Evolutionary conservation across 2,888 invertebrate species (phyloP), one percentile per base, ranked within the genome.

Genomic region (Ditula angustiorana): DNA sequence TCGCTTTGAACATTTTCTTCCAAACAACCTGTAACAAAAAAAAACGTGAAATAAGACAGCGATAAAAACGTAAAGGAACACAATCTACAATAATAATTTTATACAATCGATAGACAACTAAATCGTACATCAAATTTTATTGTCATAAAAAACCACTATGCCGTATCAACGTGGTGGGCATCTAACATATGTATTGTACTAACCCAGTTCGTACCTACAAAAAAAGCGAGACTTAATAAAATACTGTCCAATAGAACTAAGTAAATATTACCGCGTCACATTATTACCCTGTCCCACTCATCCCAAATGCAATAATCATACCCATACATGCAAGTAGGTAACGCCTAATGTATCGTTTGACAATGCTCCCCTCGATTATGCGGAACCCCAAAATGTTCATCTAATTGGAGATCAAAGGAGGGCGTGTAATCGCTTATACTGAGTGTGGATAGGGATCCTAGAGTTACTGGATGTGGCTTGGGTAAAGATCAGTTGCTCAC

Each of bases 331-430:
- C 46, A 69, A 41, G n/a, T n/a, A n/a, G 70, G 74, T 76, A 77
- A 81, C 80, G 80, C 79, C 77, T 74, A 81, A 79, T 83, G 80
- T 83, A 86, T 86, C 84, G 81, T 82, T 81, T 79, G 78, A 79
- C 80, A 76, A 77, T 75, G 69, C 74, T 72, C 70, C 72, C 68
- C 73, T 68, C 63, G 81, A 85, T 85, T 84, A 81, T 84, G 80
- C 80, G 81, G 81, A 71, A 80, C 89, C 92, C 90, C 90, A 88
- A 92, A 92, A 91, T 91, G 91, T 88, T 89, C 90, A 87, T 90
- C 91, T 92, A 91, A 92, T 92, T 90, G 88, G 89, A 92, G 86
- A 91, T 92, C 92, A 92, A 92, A 91, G 90, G 84, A 84, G 88
- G 88, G 87, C 89, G 88, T 83, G 85, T 88, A 88, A 90, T 89